phyloP scores from a whole-genome alignment of 2,113 vertebrate species.

The Diadophis punctatus region DNA sequence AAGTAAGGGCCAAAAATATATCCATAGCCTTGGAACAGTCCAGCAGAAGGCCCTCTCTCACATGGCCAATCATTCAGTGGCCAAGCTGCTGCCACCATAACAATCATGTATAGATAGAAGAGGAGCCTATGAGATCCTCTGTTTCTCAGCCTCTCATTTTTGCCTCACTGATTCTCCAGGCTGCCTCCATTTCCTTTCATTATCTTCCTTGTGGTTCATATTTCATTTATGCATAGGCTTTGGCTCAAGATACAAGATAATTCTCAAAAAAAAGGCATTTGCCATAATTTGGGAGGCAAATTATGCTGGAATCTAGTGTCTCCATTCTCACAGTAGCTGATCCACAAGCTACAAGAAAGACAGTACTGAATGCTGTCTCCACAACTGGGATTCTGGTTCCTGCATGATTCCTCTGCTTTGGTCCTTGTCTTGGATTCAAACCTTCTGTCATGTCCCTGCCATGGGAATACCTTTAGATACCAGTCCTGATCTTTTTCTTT shows the following conservation, averaged over 20 bases:
- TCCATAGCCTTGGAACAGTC: background rate
- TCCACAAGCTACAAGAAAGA: background rate
- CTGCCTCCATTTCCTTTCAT: background rate
- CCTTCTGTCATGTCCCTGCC: too few relatives aligned
- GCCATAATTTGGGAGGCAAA: background rate
- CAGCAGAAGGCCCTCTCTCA: background rate
- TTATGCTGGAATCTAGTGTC: background rate
- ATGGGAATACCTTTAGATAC: background rate
- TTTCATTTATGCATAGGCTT: background rate
- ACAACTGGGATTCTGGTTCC: background rate
- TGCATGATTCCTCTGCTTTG: background rate
- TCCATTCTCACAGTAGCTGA: background rate
- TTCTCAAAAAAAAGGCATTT: background rate
- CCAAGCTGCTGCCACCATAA: background rate
- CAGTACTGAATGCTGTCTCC: background rate
- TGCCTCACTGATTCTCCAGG: background rate
- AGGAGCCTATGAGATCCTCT: background rate
- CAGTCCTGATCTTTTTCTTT: conserved; percentile 36
- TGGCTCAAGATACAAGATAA: background rate
- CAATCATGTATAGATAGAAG: background rate
- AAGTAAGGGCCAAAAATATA: background rate
- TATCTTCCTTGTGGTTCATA: background rate
- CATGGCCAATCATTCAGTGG: background rate
- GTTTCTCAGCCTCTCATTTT: background rate
- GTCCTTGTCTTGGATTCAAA: background rate